Evolutionary conservation across 2,113 vertebrate species (phyloP).

Genomic region (Lasiurus borealis): DNA sequence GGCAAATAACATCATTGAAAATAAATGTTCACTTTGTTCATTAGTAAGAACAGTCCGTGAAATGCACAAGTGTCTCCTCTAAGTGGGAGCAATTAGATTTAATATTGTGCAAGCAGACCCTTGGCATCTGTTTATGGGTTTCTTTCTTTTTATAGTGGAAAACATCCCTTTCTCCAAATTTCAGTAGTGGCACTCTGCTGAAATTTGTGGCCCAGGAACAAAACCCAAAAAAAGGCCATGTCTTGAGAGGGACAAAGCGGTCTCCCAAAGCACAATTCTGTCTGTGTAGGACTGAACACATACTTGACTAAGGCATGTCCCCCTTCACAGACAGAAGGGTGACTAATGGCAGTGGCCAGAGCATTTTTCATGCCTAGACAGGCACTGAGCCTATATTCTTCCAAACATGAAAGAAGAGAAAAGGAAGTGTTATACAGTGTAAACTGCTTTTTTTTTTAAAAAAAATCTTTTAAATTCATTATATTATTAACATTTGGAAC

Average conservation of each 20-base stretch:
- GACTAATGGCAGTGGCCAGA: neutral
- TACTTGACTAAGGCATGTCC: neutral
- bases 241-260: neutral
- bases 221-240: neutral
- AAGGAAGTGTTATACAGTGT: slow-evolving; percentile 1
- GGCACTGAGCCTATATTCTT: neutral
- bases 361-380: neutral
- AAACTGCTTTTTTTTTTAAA: neutral
- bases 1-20: neutral
- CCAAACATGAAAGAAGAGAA: slow-evolving; percentile 12
- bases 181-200: neutral
- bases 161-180: neutral
- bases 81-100: neutral
- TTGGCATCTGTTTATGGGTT: neutral
- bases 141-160: neutral
- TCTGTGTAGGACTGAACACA: neutral
- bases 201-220: neutral
- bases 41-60: neutral
- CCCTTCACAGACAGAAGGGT: neutral
- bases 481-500: neutral
- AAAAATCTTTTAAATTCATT: neutral
- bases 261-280: neutral
- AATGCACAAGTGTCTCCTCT: neutral
- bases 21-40: neutral
- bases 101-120: neutral